Evolutionary conservation across 2,797 vertebrate genomes (phyloP).

Genomic region (Orestias chungarensis): DNA sequence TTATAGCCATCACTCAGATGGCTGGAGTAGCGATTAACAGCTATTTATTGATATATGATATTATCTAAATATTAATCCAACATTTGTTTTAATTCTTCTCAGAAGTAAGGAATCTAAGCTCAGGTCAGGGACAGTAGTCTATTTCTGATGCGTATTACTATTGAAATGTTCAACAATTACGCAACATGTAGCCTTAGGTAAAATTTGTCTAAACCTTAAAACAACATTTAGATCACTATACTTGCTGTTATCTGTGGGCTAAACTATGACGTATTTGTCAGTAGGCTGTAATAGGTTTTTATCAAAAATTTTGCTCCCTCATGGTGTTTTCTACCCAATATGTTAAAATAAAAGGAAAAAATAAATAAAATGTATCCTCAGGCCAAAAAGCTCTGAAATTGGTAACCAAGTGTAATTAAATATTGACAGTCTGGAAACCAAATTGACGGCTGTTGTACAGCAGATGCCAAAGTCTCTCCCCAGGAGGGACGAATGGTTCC

Average conservation of each 20-base stretch:
- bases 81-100: constrained; percentile 40
- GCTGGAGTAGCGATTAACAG: constrained; percentile 16
- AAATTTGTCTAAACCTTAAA: not conserved
- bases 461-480: not conserved
- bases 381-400: not conserved
- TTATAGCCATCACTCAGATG: constrained; percentile 13
- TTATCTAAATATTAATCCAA: constrained; percentile 29
- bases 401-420: not conserved
- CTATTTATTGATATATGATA: constrained; percentile 48
- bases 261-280: not conserved
- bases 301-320: not conserved
- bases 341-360: not conserved
- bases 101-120: not conserved
- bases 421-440: constrained; percentile 1
- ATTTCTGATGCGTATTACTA: not conserved
- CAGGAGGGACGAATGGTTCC: not conserved
- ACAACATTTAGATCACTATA: not conserved
- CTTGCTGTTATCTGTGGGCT: not conserved
- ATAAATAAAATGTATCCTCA: not conserved
- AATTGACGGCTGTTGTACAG: not conserved
- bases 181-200: not conserved
- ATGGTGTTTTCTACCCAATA: not conserved
- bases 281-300: not conserved
- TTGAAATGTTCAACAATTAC: not conserved
- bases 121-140: not conserved